phyloP scores from a whole-genome alignment of 2,113 vertebrate species.

The Crotalus horridus region DNA sequence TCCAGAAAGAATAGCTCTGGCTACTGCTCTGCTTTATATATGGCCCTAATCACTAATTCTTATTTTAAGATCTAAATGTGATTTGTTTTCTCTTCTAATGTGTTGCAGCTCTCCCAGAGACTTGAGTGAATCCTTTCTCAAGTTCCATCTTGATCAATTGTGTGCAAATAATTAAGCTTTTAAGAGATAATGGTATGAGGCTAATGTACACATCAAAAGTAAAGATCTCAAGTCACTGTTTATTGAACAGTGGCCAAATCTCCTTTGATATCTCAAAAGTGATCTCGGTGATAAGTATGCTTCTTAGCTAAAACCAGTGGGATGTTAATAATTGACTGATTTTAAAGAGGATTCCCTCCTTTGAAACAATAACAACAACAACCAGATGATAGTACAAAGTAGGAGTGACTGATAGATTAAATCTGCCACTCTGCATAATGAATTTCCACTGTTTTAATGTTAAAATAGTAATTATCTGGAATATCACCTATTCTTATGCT shows the following conservation, averaged over 20 bases:
- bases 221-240: constrained; percentile 65
- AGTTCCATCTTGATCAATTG: constrained; percentile 83
- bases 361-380: background rate
- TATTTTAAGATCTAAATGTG: constrained; percentile 76
- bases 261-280: constrained; percentile 67
- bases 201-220: constrained; percentile 75
- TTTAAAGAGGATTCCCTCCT: constrained; percentile 12
- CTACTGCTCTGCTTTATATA: constrained; percentile 48
- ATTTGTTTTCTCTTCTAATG: constrained; percentile 82
- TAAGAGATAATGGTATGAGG: constrained; percentile 77
- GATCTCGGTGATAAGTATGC: constrained; percentile 52
- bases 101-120: constrained; percentile 71
- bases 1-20: constrained; percentile 62
- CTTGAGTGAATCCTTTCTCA: constrained; percentile 70
- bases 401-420: accelerated
- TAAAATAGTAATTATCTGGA: constrained; percentile 51
- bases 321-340: constrained; percentile 33
- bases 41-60: constrained; percentile 73
- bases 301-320: constrained; percentile 31
- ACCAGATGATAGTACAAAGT: background rate
- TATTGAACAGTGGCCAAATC: constrained; percentile 64
- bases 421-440: background rate
- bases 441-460: constrained; percentile 49
- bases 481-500: constrained; percentile 31
- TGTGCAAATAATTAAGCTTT: constrained; percentile 89